Base-by-base conservation (phyloP, 2,888 invertebrate species). In the Caenorhabditis sinica region DNA sequence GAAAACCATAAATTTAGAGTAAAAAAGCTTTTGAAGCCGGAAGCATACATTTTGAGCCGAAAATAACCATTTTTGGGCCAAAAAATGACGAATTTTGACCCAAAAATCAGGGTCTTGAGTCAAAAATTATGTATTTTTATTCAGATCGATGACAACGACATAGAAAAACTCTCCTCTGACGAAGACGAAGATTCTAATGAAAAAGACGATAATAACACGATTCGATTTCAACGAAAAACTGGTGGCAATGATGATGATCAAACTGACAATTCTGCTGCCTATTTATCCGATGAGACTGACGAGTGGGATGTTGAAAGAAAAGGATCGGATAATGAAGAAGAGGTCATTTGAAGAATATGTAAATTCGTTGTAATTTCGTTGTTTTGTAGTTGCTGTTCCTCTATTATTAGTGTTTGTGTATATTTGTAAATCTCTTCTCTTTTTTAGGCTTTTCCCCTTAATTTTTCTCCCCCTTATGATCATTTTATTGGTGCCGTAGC, bases 271-370 rank as follows among this genome's bases (percentile, higher is more conserved):
- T 36, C 17, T 4, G 11, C 23, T 3, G 51, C 53, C 17, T 53
- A 69, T 40, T 63, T 65, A 58, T 79, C 79, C 13, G 79, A 79
- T 72, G 79, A 79, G 58, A 72, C 71, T 15, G 79, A 63, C 43
- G 79, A 79, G 20, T 79, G 79, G 79, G 79, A 79, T 20, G 79
- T 79, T 23, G 71, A 79, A 33, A 71, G 56, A 28, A 36, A 43
- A 15, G 56, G 23, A 20, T 51, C 49, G 13, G 69, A 60, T n/a
- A n/a, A n/a, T 1, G 79, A 72, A 2, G 77, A 71, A 28, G 76
- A 77, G 61, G 53, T 56, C 45, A 20, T 72, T 25, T 72, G 65
- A 71, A 11, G 49, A 6, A 11, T 58, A 11, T 58, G 53, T 53
- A 53, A 25, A 53, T 11, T 28, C 30, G 58, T 58, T 58, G 33